phyloP scores from a whole-genome alignment of 2,888 invertebrate genomes.

The Agrotis exclamationis region DNA sequence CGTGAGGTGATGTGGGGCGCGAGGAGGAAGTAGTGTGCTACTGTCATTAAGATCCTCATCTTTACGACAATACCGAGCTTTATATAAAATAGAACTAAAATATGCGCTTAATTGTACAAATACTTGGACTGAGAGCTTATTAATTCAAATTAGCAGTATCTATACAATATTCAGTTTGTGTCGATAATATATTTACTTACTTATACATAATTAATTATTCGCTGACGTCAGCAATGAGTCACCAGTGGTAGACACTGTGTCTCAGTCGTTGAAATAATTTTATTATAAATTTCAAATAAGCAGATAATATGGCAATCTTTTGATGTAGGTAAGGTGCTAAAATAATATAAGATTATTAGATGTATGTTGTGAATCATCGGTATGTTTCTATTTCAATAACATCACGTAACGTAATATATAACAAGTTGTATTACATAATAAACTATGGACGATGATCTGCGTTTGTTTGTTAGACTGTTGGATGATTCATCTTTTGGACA shows the following conservation, averaged over 20 bases:
- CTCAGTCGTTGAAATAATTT: slow-evolving; percentile 55
- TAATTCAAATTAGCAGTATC: slow-evolving; percentile 51
- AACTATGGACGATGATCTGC: slow-evolving; percentile 5
- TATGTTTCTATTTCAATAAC: slow-evolving; percentile 44
- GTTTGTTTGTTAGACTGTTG: slow-evolving; percentile 5
- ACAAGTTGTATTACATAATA: slow-evolving; percentile 45
- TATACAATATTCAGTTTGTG: slow-evolving; percentile 31
- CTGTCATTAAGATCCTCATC: slow-evolving; percentile 57
- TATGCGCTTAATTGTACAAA: slow-evolving; percentile 48
- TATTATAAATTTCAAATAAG: slow-evolving; percentile 39
- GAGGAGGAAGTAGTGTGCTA: slow-evolving; percentile 51
- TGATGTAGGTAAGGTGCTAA: slow-evolving; percentile 4
- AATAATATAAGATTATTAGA: not conserved
- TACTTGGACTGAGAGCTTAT: slow-evolving; percentile 35
- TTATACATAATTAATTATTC: slow-evolving; percentile 43
- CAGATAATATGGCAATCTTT: slow-evolving; percentile 29
- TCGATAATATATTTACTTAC: slow-evolving; percentile 28
- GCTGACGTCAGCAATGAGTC: slow-evolving; percentile 66
- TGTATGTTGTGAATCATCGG: slow-evolving; percentile 44
- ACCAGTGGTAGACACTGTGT: slow-evolving; percentile 60
- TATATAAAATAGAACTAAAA: slow-evolving; percentile 42
- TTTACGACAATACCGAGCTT: slow-evolving; percentile 41
- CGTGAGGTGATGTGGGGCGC: slow-evolving; percentile 41
- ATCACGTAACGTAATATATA: slow-evolving; percentile 33
- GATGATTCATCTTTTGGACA: slow-evolving; percentile 14